Evolutionary conservation across 2,888 invertebrate species (phyloP), one percentile per base, ranked within the genome.

Genomic region (Aspidiotus destructor): DNA sequence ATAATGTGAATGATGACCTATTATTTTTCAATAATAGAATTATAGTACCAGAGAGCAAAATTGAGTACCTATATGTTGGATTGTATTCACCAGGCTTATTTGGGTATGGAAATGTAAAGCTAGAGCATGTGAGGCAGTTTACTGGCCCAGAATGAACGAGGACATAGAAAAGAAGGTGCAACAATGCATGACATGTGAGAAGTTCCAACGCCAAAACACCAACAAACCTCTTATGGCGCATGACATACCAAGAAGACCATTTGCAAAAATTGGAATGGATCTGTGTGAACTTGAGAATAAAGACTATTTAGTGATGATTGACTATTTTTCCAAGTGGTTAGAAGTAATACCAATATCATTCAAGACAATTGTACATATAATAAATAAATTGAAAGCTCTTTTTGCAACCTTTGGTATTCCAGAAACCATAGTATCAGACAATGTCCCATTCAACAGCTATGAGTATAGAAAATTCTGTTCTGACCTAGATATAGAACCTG

Each of bases 311-410:
- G 15, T 55, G 28, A 40, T 64, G 13, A 15, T 41, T 41, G 55
- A 64, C 55, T 42, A 64, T 40, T 55, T 54, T 41, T 64, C 55
- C 8, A 64, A 64, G 55, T 55, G 64, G 64, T 15, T 55, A 41
- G 64, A 64, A 64, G 28, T 28, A 28, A 28, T 28, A 28, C 1
- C 28, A 28, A 28, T 28, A 28, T 28, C 28, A 5, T 28, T 1
- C n/a, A 48, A 48, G 48, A 48, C 48, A 48, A 48, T 48, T 6
- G 6, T 11, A n/a, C 48, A 48, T 6, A 48, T 48, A 1, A 28
- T 28, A 28, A 28, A 5, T 28, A 28, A 28, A 28, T 28, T 28
- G 5, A 5, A 28, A 28, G 5, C 28, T 28, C 1, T 28, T 28
- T 55, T 41, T 16, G 57, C 55, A 42, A 55, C 55, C 9, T 44